A percentile compares a stretch with the other conserved stretches of the same genome.
phyloP scores from a whole-genome alignment of 1,140 invertebrate species.

The Leptinotarsa lineolata region DNA sequence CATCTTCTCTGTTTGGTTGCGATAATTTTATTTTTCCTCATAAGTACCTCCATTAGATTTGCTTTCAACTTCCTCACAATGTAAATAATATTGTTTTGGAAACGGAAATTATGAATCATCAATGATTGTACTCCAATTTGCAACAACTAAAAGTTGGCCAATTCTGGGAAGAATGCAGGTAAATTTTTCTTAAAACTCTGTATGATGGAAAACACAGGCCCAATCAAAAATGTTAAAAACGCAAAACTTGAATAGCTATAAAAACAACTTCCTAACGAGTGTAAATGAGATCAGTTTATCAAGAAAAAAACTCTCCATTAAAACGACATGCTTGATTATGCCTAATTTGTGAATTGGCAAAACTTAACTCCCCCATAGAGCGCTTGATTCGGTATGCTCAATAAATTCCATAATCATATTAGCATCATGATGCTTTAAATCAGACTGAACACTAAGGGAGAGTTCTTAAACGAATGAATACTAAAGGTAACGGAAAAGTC shows the following conservation, averaged over 20 bases:
- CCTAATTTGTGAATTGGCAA: constrained; percentile 23
- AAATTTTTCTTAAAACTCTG: too few species aligned
- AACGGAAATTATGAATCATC: too few species aligned
- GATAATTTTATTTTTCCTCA: too few species aligned
- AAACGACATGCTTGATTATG: constrained; percentile 21
- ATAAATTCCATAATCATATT: constrained; percentile 24
- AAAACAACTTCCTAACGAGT: constrained; percentile 18
- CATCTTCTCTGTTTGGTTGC: too few species aligned
- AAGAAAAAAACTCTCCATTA: constrained; percentile 11
- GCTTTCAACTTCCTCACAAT: too few species aligned
- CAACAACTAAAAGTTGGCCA: too few species aligned
- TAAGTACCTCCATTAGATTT: too few species aligned
- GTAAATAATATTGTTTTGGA: too few species aligned
- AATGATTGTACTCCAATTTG: too few species aligned
- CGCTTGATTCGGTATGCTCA: constrained; percentile 22
- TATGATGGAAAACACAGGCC: neutral
- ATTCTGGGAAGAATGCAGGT: too few species aligned
- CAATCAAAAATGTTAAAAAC: constrained; percentile 3
- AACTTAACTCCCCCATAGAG: constrained; percentile 23
- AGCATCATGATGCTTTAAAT: constrained; percentile 21
- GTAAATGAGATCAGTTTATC: neutral
- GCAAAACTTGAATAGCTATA: neutral
- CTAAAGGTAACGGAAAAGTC: neutral
- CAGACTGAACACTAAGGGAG: constrained; percentile 2
- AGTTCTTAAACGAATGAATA: neutral